Percentiles rank a stretch among this genome's conserved stretches.
Conservation (phyloP, 2,888 invertebrate species). For the Bombylius major region DNA sequence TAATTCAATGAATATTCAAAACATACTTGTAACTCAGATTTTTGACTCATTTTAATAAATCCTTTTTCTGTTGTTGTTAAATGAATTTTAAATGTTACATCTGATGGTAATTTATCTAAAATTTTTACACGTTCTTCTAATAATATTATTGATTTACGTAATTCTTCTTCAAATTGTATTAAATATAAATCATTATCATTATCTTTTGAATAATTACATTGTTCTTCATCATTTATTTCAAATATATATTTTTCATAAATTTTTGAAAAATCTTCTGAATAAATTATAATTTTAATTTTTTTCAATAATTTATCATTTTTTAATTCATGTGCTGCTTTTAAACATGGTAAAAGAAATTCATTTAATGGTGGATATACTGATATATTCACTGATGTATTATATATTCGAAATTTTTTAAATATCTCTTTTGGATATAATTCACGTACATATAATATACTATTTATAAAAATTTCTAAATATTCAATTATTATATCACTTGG, state of each 20-base stretch:
- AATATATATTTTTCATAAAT: constrained; percentile 17
- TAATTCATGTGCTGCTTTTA: constrained; percentile 23
- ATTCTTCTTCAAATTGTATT: constrained; percentile 27
- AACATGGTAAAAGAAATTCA: constrained; percentile 23
- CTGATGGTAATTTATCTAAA: constrained; percentile 21
- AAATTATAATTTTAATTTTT: constrained; percentile 25
- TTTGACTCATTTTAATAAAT: constrained; percentile 24
- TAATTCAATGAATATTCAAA: too few relatives aligned
- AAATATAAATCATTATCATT: constrained; percentile 23
- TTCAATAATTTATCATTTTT: constrained; percentile 18
- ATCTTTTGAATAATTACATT: background rate
- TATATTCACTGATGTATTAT: constrained; percentile 27
- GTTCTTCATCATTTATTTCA: constrained; percentile 13
- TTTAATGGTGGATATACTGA: constrained; percentile 30
- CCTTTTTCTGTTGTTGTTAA: constrained; percentile 28
- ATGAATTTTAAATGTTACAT: constrained; percentile 25
- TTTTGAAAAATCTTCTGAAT: constrained; percentile 16
- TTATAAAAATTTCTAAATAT: constrained; percentile 28
- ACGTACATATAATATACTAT: constrained; percentile 29
- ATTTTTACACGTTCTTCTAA: constrained; percentile 25
- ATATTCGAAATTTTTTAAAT: constrained; percentile 28
- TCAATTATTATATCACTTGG: constrained; percentile 25
- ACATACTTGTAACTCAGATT: constrained; percentile 23
- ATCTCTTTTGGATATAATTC: constrained; percentile 30
- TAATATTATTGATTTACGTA: constrained; percentile 24